These are phyloP conservation scores for Catharus minimus DNA, from an alignment of 2,113 vertebrate genomes.

Conservation along the genomic window DNA sequence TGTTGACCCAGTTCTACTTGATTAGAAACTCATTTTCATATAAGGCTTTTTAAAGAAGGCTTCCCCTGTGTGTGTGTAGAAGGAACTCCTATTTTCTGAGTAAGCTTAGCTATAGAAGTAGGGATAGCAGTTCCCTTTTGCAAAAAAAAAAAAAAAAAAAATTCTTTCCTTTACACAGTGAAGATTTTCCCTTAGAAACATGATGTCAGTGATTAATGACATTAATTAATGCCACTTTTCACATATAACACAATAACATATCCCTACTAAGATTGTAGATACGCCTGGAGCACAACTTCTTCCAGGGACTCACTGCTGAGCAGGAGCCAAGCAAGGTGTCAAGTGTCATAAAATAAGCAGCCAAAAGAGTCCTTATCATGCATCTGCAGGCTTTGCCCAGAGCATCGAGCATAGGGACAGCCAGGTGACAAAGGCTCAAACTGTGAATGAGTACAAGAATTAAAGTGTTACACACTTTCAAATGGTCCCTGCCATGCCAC, in stretches of 20 bases:
- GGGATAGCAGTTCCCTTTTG: background rate
- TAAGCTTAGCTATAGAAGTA: background rate
- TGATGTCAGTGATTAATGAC: background rate
- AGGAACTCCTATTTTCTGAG: background rate
- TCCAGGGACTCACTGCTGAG: background rate
- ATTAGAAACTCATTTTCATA: background rate
- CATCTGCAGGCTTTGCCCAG: background rate
- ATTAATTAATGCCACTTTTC: background rate
- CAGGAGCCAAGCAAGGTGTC: background rate
- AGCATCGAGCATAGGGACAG: background rate
- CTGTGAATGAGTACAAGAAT: background rate
- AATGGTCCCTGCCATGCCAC: accelerated
- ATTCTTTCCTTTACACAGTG: background rate
- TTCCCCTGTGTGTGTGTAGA: background rate
- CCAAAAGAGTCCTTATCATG: background rate
- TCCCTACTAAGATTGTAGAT: too few relatives aligned
- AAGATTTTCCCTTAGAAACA: background rate
- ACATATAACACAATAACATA: background rate
- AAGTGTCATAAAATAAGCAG: background rate
- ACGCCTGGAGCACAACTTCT: background rate
- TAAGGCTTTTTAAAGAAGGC: background rate
- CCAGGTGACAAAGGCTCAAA: too few relatives aligned
- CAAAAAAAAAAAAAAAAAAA: background rate
- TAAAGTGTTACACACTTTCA: background rate
- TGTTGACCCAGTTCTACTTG: background rate